Base-by-base conservation (phyloP, 2,888 invertebrate species). In the Plebejus argus region DNA sequence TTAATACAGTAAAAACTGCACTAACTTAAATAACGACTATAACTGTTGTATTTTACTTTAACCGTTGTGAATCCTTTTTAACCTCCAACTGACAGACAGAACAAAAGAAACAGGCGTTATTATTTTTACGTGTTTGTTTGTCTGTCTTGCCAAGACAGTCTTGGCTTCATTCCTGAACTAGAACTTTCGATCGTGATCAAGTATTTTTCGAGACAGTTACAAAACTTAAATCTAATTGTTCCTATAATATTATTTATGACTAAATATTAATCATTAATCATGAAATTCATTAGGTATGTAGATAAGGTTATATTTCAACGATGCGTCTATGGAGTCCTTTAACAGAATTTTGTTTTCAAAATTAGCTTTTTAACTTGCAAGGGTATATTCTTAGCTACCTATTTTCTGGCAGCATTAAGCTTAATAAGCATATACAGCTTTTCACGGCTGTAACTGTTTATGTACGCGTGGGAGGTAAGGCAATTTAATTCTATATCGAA, bases 401-500 rank as follows among this genome's bases (percentile, higher is more conserved):
- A 72, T 45, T 45, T 49, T 45, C 45, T 45, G 23, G 72, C 72
- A 72, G 72, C 23, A n/a, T n/a, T n/a, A n/a, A n/a, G n/a, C n/a
- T n/a, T n/a, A n/a, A n/a, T n/a, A n/a, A n/a, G n/a, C n/a, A 72
- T 23, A 72, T 23, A 45, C 71, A 61, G 61, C 66, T 20, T 72
- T 72, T 49, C 72, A 49, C 20, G 28, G 28, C 10, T 74, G 53
- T 53, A 74, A 53, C 74, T 74, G 74, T 53, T 53, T 23, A 28
- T 74, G 74, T 72, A 45, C 45, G 74, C 74, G 74, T 74, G 74
- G 74, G 74, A 74, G 74, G 53, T 74, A 28, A 53, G 49, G 49
- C 74, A 53, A 53, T 74, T 74, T 53, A 53, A 49, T 49, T 77
- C 72, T 39, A 76, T 58, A 77, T 77, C 72, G 56, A 53, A 77